Evolutionary conservation across 2,113 vertebrate species (phyloP), one percentile per base, ranked within the genome.

Genomic region (Crotalus viridis): DNA sequence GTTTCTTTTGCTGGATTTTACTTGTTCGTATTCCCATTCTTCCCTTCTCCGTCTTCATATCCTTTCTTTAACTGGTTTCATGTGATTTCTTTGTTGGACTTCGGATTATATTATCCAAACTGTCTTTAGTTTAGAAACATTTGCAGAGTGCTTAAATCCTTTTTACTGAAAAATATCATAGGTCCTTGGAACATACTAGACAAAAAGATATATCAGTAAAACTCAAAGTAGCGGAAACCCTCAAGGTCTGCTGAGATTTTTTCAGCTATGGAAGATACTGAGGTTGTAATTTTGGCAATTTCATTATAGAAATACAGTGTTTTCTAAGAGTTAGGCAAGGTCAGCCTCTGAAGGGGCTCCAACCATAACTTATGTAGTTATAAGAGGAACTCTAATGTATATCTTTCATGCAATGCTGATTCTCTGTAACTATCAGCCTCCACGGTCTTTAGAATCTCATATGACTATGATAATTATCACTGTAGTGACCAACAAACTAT

Each of bases 1-100:
- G 15, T 64, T 95, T 86, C 22, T 13, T 51, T 86, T 90, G 33
- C 89, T 93, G 94, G 55, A 89, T 91, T 94, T 86, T 89, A 90
- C 12, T 95, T 95, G 43, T 46, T 92, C 90, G 92, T 92, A 90
- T 5, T n/a, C 64, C 17, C 69, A 69, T 22, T 48, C 91, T 54
- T 91, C 81, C 39, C 54, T 57, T 81, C 52, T 57, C 2, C 0
- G 46, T 26, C 24, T 61, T 12, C 10, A 33, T 4, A 9, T 9
- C 52, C 33, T 92, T 64, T 8, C 87, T 93, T 89, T 87, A 33
- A 22, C 33, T 46, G 22, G 4, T 55, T 89, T 86, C 1, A 1
- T 48, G 74, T 81, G 93, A 43, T 19, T 43, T 89, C 10, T 0
- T 19, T 28, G 51, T 88, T 91, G 87, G 43, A 3, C 0, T 0